Percentiles rank a stretch among this genome's conserved stretches.
These are phyloP conservation scores for Diaprepes abbreviatus DNA, from an alignment of 2,888 invertebrate genomes.

Conservation along the genomic window DNA sequence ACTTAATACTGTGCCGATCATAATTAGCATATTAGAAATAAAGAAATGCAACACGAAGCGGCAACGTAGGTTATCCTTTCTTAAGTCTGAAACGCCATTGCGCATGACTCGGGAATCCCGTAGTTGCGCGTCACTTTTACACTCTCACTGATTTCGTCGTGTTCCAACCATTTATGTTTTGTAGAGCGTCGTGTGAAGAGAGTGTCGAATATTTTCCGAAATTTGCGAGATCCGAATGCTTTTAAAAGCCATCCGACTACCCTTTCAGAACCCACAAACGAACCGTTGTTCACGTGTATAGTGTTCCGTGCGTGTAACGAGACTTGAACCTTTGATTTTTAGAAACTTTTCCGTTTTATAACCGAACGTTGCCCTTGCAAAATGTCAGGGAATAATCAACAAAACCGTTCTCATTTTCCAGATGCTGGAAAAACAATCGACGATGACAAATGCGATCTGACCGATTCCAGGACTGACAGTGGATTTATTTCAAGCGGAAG, in stretches of 20 bases:
- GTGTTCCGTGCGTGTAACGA: slow-evolving; percentile 21
- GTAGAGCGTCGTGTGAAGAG: slow-evolving; percentile 33
- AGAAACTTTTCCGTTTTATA: slow-evolving; percentile 37
- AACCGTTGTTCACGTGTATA: slow-evolving; percentile 17
- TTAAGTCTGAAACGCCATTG: slow-evolving; percentile 38
- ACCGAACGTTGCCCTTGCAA: slow-evolving; percentile 42
- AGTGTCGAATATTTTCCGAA: slow-evolving; percentile 18
- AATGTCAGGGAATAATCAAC: slow-evolving; percentile 52
- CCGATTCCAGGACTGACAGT: slow-evolving; percentile 60
- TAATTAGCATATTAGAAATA: too few relatives aligned
- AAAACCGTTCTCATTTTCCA: slow-evolving; percentile 55
- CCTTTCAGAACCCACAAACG: slow-evolving; percentile 27
- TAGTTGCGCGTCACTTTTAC: slow-evolving; percentile 54
- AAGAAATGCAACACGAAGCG: background rate
- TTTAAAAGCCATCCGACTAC: slow-evolving; percentile 24
- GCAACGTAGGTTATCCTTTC: slow-evolving; percentile 15
- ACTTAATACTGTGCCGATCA: too few relatives aligned
- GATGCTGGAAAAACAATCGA: slow-evolving; percentile 58
- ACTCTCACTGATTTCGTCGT: slow-evolving; percentile 52
- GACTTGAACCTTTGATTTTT: background rate
- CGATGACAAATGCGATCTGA: slow-evolving; percentile 56
- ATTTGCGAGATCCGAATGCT: slow-evolving; percentile 51
- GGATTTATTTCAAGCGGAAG: slow-evolving; percentile 65
- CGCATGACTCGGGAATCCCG: slow-evolving; percentile 64
- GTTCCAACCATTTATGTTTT: slow-evolving; percentile 29